Evolutionary conservation across 2,888 invertebrate genomes (phyloP).

Genomic region (Limnephilus marmoratus): DNA sequence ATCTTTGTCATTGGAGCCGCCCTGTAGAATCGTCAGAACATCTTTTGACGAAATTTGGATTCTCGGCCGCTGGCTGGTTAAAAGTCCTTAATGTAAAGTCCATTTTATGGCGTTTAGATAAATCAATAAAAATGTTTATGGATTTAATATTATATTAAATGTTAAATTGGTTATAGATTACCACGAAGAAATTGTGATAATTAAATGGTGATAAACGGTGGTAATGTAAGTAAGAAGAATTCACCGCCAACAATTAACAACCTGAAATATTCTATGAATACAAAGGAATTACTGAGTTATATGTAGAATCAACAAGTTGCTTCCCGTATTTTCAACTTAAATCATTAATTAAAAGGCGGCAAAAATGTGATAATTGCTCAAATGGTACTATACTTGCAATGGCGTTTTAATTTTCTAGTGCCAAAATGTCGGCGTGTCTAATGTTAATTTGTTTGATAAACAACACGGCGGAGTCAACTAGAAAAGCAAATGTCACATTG

Average conservation of each 20-base stretch:
- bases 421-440: neutral
- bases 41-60: too few relatives aligned
- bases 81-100: too few relatives aligned
- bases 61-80: too few relatives aligned
- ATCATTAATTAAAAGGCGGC: neutral
- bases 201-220: neutral
- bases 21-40: too few relatives aligned
- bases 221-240: neutral
- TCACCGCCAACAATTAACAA: neutral
- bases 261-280: neutral
- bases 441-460: neutral
- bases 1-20: too few relatives aligned
- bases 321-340: neutral
- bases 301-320: neutral
- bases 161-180: too few relatives aligned
- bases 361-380: neutral
- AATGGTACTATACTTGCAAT: neutral
- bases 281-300: neutral
- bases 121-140: too few relatives aligned
- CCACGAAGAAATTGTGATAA: neutral
- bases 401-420: neutral
- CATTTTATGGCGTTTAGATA: too few relatives aligned
- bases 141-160: too few relatives aligned
- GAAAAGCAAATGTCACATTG: neutral
- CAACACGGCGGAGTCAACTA: neutral